phyloP scores from a whole-genome alignment of 2,888 invertebrate genomes.

The Blastobasis lacticolella region DNA sequence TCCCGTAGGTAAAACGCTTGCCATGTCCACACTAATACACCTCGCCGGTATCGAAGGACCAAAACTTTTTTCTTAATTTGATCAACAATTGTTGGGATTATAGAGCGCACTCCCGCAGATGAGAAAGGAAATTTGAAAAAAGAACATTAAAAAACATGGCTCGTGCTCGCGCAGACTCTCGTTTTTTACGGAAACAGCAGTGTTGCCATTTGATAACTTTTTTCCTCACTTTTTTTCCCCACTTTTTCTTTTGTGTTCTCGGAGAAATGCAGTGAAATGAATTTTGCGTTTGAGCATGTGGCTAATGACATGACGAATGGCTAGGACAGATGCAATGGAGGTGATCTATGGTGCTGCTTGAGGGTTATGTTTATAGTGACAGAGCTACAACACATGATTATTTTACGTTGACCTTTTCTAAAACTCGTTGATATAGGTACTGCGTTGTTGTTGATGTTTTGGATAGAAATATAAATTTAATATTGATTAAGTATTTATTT shows the following conservation, averaged over 20 bases:
- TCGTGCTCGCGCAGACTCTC: constrained; percentile 55
- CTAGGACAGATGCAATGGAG: constrained; percentile 31
- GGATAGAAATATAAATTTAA: too few species aligned
- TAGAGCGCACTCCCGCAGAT: constrained; percentile 34
- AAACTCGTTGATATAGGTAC: too few species aligned
- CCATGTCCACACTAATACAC: constrained; percentile 34
- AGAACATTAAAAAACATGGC: constrained; percentile 27
- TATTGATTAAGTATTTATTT: too few species aligned
- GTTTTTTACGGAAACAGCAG: constrained; percentile 54
- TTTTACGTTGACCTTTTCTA: too few species aligned
- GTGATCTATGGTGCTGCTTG: constrained; percentile 15
- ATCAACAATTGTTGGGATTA: constrained; percentile 60
- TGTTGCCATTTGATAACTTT: constrained; percentile 34
- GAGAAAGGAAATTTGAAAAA: constrained; percentile 36
- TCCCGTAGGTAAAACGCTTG: neutral
- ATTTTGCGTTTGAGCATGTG: constrained; percentile 48
- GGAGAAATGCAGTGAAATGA: constrained; percentile 52
- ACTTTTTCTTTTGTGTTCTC: constrained; percentile 31
- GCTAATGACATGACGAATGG: constrained; percentile 35
- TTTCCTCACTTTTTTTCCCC: constrained; percentile 18
- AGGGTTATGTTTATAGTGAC: too few species aligned
- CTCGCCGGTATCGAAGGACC: constrained; percentile 14
- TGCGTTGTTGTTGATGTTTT: too few species aligned
- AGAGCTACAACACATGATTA: too few species aligned
- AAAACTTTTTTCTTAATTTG: constrained; percentile 59